These are phyloP conservation scores for Gymnocephalus cernua DNA, from an alignment of 2,113 vertebrate genomes.

Conservation along the genomic window DNA sequence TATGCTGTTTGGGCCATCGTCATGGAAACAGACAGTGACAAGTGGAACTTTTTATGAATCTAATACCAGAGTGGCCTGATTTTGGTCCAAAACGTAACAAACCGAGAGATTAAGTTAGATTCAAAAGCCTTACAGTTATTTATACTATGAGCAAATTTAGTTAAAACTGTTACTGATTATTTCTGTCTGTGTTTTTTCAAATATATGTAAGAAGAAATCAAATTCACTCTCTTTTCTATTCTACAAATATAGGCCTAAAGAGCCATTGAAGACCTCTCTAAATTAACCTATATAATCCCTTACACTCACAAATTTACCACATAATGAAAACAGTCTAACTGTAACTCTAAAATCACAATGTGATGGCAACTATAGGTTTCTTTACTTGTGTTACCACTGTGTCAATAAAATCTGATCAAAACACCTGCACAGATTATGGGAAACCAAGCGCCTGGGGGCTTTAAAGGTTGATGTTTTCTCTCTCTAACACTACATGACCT, in stretches of 20 bases:
- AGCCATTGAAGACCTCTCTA: too few species aligned
- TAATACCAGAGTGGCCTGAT: background rate
- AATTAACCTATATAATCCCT: background rate
- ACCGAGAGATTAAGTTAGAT: background rate
- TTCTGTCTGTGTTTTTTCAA: background rate
- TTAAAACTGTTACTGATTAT: background rate
- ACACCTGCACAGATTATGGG: background rate
- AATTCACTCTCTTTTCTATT: too few species aligned
- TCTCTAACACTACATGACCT: background rate
- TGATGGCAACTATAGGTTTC: background rate
- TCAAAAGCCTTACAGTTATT: background rate
- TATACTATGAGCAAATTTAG: background rate
- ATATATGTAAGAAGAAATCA: background rate
- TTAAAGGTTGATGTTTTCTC: background rate
- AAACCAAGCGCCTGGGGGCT: background rate
- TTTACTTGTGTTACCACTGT: background rate
- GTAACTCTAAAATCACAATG: background rate
- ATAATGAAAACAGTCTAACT: background rate
- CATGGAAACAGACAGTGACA: conserved; percentile 26
- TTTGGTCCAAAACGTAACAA: background rate
- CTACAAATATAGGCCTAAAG: too few species aligned
- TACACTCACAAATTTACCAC: background rate
- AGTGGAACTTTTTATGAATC: conserved; percentile 11
- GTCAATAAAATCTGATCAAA: background rate
- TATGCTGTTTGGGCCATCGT: background rate